Evolutionary conservation across 2,888 invertebrate genomes (phyloP).

Genomic region (Crocallis elinguaria): DNA sequence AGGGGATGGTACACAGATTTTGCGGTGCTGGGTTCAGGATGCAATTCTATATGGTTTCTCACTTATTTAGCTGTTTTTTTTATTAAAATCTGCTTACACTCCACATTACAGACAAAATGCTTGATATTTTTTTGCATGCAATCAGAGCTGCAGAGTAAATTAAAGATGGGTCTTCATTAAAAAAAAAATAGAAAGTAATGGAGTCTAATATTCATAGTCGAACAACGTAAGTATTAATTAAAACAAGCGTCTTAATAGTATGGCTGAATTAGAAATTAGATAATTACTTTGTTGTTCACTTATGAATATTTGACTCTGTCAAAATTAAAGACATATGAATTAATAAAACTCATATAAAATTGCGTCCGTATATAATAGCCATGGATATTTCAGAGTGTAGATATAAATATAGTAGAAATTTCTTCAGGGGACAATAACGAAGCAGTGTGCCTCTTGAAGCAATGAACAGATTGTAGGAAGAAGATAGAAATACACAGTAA

Average conservation of each 20-base stretch:
- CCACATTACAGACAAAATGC: too few relatives aligned
- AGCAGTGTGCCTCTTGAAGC: slow-evolving; percentile 82
- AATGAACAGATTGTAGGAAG: slow-evolving; percentile 64
- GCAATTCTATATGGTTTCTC: slow-evolving; percentile 41
- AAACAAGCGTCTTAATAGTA: too few relatives aligned
- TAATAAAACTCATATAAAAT: slow-evolving; percentile 45
- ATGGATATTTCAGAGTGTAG: slow-evolving; percentile 58
- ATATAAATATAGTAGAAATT: slow-evolving; percentile 59
- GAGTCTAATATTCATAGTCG: too few relatives aligned
- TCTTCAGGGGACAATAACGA: slow-evolving; percentile 64
- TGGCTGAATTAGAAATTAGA: too few relatives aligned
- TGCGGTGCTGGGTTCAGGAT: slow-evolving; percentile 48
- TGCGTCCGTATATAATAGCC: slow-evolving; percentile 62
- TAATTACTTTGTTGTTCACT: background rate
- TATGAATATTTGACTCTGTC: background rate
- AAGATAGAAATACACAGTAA: slow-evolving; percentile 66
- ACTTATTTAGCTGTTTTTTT: too few relatives aligned
- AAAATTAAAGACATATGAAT: background rate
- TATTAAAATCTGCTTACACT: background rate
- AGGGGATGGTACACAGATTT: slow-evolving; percentile 35
- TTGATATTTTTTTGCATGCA: too few relatives aligned
- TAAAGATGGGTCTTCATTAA: too few relatives aligned
- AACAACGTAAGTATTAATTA: too few relatives aligned
- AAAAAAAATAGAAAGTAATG: too few relatives aligned
- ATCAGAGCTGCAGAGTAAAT: too few relatives aligned